Evolutionary conservation across 2,888 invertebrate genomes (phyloP), one percentile per base, ranked within the genome.

Genomic region (Cecidostiba fungosa): DNA sequence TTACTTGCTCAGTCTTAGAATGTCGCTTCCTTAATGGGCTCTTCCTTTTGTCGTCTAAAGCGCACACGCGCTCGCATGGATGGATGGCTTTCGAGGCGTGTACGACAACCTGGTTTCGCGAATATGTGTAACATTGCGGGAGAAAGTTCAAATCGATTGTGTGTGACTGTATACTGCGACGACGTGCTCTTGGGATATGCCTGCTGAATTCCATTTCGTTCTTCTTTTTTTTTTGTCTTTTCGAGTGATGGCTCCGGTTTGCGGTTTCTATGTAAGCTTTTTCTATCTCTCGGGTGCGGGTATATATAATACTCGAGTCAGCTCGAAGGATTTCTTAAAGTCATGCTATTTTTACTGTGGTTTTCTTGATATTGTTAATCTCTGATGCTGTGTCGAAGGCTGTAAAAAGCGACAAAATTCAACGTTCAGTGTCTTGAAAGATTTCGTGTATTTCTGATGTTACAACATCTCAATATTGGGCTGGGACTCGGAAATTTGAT

Each of bases 101-200:
- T 59, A n/a, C 8, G 50, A 19, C 72, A 82, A 23, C 59, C 84
- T 76, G 66, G 66, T 84, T 84, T 84, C 69, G 79, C 80, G 73
- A 74, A 69, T 59, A 59, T 69, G 79, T 73, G 81, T 85, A 81
- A 73, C 82, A 74, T 62, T 70, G 54, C 50, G 66, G 76, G 85
- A 79, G 85, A 85, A 85, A 85, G 85, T 85, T 50, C 78, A 79
- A 83, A 82, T 82, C 85, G 74, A 82, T 82, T 82, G 50, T 62
- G 39, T 62, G 69, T 10, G 19, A 16, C n/a, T 26, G 43, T n/a
- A 26, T 16, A 16, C 14, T 19, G 39, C 39, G 43, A 43, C 23
- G 14, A 72, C 72, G 39, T 43, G 23, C 39, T 39, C 23, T 54
- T 4, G 50, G 50, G 12, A 10, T 5, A 10, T 62, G 26, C 23